Base-by-base conservation (phyloP, 1,140 invertebrate species). In the Microplitis mediator region DNA sequence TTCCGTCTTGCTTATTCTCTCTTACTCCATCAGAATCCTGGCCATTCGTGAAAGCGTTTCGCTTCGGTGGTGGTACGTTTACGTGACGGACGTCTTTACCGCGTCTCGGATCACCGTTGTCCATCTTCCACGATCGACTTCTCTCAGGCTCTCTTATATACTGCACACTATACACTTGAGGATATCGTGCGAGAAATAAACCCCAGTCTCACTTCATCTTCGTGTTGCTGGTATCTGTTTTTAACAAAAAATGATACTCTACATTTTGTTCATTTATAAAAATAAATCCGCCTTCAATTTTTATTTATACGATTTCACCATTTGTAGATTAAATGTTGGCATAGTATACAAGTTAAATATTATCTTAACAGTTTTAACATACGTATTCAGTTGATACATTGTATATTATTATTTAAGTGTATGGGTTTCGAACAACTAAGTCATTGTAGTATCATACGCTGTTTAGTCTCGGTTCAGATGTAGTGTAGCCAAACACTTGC, bases 51-150 rank as follows among this genome's bases (percentile, higher is more conserved):
- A 56, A 71, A 66, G 63, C 45, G 32, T 73, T 61, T 67, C 69
- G 73, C 34, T 71, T 36, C 34, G 56, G 14, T 58, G 54, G 16
- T 39, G 52, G 51, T 45, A 45, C 39, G 39, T 35, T 71, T 71
- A 74, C 73, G 73, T 74, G 68, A 74, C 69, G 69, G 36, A 74
- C 73, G 68, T 74, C 62, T 74, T 70, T 71, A 67, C 63, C 73
- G 63, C 31, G 34, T 60, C 54, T 65, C 32, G 23, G 68, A 70
- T 71, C 56, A 66, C 63, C 69, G 73, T 66, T 70, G 69, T 74
- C 73, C 73, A 71, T 74, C 69, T 71, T 74, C 60, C 39, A 64
- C 66, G 72, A 74, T 70, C 68, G 68, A 70, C 50, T 66, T 52
- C 51, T 64, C 69, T 61, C 31, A 16, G 8, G n/a, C 35, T 23